A percentile compares a stretch with the other conserved stretches of the same genome.
phyloP scores from a whole-genome alignment of 2,888 invertebrate species.

The Troglohyphantes excavatus region DNA sequence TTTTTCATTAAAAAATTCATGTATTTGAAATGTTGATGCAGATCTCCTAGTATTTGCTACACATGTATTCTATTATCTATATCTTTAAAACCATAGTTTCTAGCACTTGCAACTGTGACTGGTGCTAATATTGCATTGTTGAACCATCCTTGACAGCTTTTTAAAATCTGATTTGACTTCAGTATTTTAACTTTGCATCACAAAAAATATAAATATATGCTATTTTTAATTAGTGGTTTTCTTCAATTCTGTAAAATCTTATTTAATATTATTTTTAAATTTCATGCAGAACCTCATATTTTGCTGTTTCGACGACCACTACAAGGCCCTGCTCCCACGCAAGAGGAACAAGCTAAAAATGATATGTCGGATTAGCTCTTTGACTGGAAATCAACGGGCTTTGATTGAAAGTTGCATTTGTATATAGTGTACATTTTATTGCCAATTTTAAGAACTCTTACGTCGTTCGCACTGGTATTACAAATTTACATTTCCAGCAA shows the following conservation, averaged over 20 bases:
- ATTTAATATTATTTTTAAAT: slow-evolving; percentile 7
- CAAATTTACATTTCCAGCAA: neutral
- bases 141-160: too few relatives aligned
- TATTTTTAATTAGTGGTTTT: too few relatives aligned
- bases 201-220: too few relatives aligned
- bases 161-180: too few relatives aligned
- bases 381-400: neutral
- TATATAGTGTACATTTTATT: slow-evolving; percentile 53
- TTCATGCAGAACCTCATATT: slow-evolving; percentile 95
- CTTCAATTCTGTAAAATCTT: neutral
- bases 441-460: neutral
- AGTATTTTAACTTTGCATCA: slow-evolving; percentile 61
- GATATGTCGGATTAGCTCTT: slow-evolving; percentile 63
- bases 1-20: too few relatives aligned
- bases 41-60: too few relatives aligned
- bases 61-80: too few relatives aligned
- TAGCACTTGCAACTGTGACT: too few relatives aligned
- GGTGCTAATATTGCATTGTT: too few relatives aligned
- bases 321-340: slow-evolving; percentile 79
- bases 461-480: neutral
- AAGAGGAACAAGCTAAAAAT: slow-evolving; percentile 80
- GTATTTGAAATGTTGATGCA: too few relatives aligned
- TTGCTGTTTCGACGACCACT: slow-evolving; percentile 86
- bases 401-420: neutral
- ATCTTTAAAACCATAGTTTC: too few relatives aligned